Base-by-base conservation (phyloP, 2,888 invertebrate genomes). In the Protonemura montana region DNA sequence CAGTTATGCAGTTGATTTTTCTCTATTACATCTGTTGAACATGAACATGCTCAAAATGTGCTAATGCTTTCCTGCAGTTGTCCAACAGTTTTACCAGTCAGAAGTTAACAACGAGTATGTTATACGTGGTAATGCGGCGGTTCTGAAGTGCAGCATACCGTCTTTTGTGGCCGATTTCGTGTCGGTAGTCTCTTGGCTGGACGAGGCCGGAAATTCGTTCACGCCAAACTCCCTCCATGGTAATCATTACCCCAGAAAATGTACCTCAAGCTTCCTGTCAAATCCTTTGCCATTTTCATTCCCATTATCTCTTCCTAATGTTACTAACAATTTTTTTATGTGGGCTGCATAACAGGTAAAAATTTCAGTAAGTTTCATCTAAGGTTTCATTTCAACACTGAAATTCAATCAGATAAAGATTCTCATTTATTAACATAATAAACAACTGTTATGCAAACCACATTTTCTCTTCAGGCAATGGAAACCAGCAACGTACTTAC, bases 101-200 rank as follows among this genome's bases (percentile, higher is more conserved):
- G 97, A 97, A 92, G 97, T 97, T 89, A 96, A 97, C 89, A 97
- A 97, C 88, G 97, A 97, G 91, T 97, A 97, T 92, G 97, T 97
- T 80, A 97, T 97, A 89, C 94, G 95, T 89, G 97, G 97, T 85
- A 97, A 97, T 91, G 95, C 96, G 41, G 97, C 97, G 16, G 95
- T 97, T 86, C 92, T 97, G 82, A 97, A 97, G 91, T 97, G 97
- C 92, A 97, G 96, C 90, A 97, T 97, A 90, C 97, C 97, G 35
- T 96, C 96, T 88, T 97, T 97, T 91, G 97, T 97, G 87, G 95
- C 96, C 81, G 98, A 98, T 93, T 98, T 97, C 92, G 96, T 98
- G 85, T 95, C 95, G 91, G 97, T 98, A 85, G 95, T 96, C 91
- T 95, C 96, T 88, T 97, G 97, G 97, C 91, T 91, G 88, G 92